Evolutionary conservation across 2,113 vertebrate genomes (phyloP), one percentile per base, ranked within the genome.

Genomic region (Scartelaos histophorus): DNA sequence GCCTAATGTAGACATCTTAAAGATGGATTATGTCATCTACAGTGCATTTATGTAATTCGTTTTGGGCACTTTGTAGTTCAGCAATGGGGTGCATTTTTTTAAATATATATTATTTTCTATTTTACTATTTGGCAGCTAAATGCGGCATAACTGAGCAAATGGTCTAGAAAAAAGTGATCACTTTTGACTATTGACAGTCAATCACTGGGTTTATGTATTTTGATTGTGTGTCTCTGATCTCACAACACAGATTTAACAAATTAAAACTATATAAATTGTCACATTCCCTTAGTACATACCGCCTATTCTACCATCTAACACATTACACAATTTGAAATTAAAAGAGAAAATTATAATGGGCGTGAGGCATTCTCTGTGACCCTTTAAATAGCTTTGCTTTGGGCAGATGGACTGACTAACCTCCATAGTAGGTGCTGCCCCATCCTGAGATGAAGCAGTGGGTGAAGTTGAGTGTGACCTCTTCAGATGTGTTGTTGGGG

Each of bases 381-480:
- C n/a, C 6, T 25, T 29, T 62, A 4, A 35, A 19, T 17, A 10
- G 16, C 51, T 54, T 5, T 21, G 16, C 51, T 54, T 5, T 21
- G n/a, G 10, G 34, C 17, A 43, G 29, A 5, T 38, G 19, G 17
- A 38, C 12, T 15, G 17, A 85, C 86, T 57, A 54, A 90, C 91
- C 90, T 74, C 73, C 49, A 47, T 54, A 75, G 19, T 15, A 38
- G 1, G 45, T 54, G 80, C 78, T 87, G 21, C 90, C 90, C 89
- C 91, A 92, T 12, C 89, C 90, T 6, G 47, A 84, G 74, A 91
- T 73, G 79, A 85, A 91, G 51, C 89, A 91, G 56, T 74, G 69
- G 62, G 70, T 80, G 68, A 91, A 80, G 75, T 73, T 81, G 21
- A 91, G 85, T 19, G 0, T 54, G 10, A 13, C 13, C 74, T 90